Conservation (phyloP, 2,113 vertebrate genomes). For the Ciconia maguari region DNA sequence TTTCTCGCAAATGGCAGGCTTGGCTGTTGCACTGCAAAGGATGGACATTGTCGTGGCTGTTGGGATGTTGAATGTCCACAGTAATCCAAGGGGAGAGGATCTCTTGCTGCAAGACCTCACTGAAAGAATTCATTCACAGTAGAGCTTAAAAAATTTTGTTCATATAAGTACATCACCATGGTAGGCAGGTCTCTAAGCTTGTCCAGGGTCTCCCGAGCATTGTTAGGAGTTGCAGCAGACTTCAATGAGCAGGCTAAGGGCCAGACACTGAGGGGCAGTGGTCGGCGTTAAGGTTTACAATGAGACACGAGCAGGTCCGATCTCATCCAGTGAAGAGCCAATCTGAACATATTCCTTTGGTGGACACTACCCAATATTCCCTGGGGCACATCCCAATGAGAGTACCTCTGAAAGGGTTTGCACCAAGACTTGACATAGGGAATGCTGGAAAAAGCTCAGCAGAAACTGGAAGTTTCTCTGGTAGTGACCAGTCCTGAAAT, state of each 20-base stretch:
- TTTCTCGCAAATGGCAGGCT: neutral
- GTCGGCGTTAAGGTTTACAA: neutral
- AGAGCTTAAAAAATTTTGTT: neutral
- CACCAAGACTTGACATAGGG: neutral
- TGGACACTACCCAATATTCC: neutral
- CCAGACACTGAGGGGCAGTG: neutral
- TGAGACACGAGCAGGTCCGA: neutral
- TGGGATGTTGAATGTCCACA: neutral
- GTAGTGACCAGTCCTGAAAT: neutral
- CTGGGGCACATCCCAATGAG: neutral
- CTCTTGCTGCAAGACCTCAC: neutral
- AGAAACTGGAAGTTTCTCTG: neutral
- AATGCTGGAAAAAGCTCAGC: neutral
- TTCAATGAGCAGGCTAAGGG: neutral
- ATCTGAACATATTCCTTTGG: neutral
- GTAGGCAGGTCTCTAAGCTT: neutral
- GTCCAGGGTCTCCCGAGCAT: neutral
- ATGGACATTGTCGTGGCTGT: rapidly evolving
- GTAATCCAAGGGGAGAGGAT: neutral
- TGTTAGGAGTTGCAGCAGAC: neutral
- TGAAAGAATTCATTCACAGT: neutral
- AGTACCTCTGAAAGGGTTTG: neutral
- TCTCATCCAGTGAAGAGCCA: neutral
- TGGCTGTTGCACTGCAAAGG: neutral
- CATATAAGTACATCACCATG: neutral